Conservation (phyloP, 2,113 vertebrate species). For the Sula dactylatra region DNA sequence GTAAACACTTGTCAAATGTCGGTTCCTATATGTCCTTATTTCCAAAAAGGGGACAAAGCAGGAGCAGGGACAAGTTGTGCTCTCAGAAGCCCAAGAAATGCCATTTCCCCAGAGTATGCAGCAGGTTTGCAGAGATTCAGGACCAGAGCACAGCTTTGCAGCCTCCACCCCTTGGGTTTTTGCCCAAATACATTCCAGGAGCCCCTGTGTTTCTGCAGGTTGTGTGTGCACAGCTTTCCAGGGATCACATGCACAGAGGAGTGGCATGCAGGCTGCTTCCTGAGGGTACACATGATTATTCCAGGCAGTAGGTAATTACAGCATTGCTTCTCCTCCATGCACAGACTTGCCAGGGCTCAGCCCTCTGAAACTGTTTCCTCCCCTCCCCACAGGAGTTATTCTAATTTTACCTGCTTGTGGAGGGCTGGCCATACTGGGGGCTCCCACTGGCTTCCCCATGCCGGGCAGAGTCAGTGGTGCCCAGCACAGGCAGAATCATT, state of each 20-base stretch:
- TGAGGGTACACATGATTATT: not conserved
- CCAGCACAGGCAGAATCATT: not conserved
- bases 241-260: not conserved
- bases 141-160: not conserved
- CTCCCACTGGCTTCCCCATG: not conserved
- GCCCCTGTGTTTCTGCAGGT: not conserved
- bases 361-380: not conserved
- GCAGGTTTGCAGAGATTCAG: not conserved
- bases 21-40: not conserved
- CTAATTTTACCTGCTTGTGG: rapidly evolving
- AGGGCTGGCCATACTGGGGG: not conserved
- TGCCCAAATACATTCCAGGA: not conserved
- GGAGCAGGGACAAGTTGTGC: not conserved
- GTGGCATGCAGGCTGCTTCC: not conserved
- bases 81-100: not conserved
- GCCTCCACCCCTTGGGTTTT: not conserved
- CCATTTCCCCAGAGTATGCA: not conserved
- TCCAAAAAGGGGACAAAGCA: not conserved
- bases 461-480: not conserved
- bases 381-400: not conserved
- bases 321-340: not conserved
- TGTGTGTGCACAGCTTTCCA: not conserved
- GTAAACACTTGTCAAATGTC: not conserved
- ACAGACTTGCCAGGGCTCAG: not conserved
- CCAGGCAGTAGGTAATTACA: not conserved